Conservation (phyloP, 1,140 invertebrate species). For the Heliconius hewitsoni region DNA sequence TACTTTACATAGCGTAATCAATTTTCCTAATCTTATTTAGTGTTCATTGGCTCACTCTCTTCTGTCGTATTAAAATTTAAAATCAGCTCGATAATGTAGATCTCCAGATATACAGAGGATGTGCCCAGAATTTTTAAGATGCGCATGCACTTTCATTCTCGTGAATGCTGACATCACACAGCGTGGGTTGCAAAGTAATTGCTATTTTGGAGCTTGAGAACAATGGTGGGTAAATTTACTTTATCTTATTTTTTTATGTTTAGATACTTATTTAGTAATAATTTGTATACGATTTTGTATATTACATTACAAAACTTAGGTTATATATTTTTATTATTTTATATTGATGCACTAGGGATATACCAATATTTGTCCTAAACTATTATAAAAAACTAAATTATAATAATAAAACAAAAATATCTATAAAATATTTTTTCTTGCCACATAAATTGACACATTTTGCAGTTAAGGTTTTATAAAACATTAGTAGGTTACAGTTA, state of each 20-base stretch:
- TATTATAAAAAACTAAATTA: no score
- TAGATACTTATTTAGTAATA: background rate
- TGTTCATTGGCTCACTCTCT: background rate
- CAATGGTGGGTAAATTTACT: background rate
- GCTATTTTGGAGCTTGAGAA: constrained; percentile 11
- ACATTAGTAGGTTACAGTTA: background rate
- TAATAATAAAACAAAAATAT: no score
- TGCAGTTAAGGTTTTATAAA: background rate
- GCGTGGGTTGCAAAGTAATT: constrained; percentile 40
- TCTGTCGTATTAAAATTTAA: constrained; percentile 7
- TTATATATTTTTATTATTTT: background rate
- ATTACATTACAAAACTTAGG: background rate
- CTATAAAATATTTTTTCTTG: no score
- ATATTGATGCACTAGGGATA: no score
- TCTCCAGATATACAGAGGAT: constrained; percentile 33
- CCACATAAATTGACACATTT: no score
- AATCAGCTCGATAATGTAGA: constrained; percentile 16
- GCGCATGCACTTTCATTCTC: constrained; percentile 57
- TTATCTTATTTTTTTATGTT: background rate
- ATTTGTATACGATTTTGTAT: background rate
- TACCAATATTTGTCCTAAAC: no score
- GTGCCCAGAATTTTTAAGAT: constrained; percentile 50
- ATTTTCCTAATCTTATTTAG: background rate
- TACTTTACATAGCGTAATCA: background rate
- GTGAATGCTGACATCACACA: constrained; percentile 43